A percentile compares a stretch with the other conserved stretches of the same genome.
Conservation (phyloP, 2,113 vertebrate genomes). For the Ursus arctos region DNA sequence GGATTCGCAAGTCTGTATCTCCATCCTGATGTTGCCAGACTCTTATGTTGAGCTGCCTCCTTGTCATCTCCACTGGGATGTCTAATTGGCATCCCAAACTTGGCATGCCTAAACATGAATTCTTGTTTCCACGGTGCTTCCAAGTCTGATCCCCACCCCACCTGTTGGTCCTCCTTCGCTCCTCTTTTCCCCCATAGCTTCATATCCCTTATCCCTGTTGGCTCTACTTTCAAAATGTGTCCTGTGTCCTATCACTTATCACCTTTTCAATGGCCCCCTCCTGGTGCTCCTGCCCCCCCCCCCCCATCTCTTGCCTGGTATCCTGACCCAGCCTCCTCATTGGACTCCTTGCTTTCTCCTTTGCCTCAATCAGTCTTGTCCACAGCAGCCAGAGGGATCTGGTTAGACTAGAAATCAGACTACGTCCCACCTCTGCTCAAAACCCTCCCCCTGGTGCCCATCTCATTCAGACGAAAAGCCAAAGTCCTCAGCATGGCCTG, state of each 20-base stretch:
- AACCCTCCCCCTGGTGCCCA: neutral
- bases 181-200: neutral
- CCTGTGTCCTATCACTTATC: neutral
- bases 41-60: neutral
- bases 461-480: neutral
- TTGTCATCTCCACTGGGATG: neutral
- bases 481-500: neutral
- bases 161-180: neutral
- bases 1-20: neutral
- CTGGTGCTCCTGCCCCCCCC: neutral
- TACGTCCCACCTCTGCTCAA: neutral
- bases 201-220: neutral
- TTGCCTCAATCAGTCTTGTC: neutral
- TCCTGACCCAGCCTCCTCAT: neutral
- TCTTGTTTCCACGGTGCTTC: neutral
- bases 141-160: neutral
- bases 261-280: neutral
- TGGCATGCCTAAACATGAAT: neutral
- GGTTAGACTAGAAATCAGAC: neutral
- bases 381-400: neutral
- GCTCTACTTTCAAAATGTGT: neutral
- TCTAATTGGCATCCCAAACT: neutral
- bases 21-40: neutral
- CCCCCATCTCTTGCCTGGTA: neutral
- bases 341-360: neutral